A percentile compares a stretch with the other conserved stretches of the same genome.
phyloP scores from a whole-genome alignment of 2,113 vertebrate genomes.

The Chaenogobius annularis region DNA sequence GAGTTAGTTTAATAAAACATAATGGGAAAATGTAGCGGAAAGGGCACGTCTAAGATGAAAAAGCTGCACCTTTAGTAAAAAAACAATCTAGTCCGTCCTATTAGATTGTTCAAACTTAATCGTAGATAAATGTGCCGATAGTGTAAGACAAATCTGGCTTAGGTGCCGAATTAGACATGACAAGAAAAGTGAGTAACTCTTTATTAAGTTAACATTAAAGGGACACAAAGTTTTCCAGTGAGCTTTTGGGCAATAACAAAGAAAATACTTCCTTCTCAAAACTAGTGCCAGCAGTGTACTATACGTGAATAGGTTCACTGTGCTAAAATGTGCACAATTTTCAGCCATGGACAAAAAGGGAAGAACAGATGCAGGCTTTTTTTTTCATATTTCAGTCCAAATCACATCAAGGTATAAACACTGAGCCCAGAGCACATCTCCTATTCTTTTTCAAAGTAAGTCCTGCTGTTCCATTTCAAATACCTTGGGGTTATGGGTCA shows the following conservation, averaged over 20 bases:
- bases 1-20: slow-evolving; percentile 75
- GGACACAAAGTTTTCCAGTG: slow-evolving; percentile 19
- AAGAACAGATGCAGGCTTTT: slow-evolving; percentile 57
- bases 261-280: slow-evolving; percentile 11
- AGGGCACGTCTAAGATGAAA: slow-evolving; percentile 50
- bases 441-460: slow-evolving; percentile 76
- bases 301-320: slow-evolving; percentile 35
- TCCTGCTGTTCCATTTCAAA: slow-evolving; percentile 76
- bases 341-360: slow-evolving; percentile 47
- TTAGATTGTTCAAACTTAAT: slow-evolving; percentile 31
- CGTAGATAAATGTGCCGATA: slow-evolving; percentile 11
- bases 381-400: slow-evolving; percentile 68
- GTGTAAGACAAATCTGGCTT: slow-evolving; percentile 22
- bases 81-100: slow-evolving; percentile 20
- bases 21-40: slow-evolving; percentile 65
- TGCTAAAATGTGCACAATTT: slow-evolving; percentile 59
- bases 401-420: slow-evolving; percentile 78
- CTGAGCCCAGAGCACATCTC: slow-evolving; percentile 68
- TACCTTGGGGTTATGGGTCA: slow-evolving; percentile 72
- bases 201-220: slow-evolving; percentile 6
- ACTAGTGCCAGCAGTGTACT: slow-evolving; percentile 27
- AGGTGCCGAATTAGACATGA: slow-evolving; percentile 19
- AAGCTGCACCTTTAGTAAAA: slow-evolving; percentile 52
- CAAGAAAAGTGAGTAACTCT: slow-evolving; percentile 18
- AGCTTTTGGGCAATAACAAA: slow-evolving; percentile 38